Percentiles rank a stretch among this genome's conserved stretches.
Conservation (phyloP, 2,888 invertebrate genomes). For the Zelleria hepariella region DNA sequence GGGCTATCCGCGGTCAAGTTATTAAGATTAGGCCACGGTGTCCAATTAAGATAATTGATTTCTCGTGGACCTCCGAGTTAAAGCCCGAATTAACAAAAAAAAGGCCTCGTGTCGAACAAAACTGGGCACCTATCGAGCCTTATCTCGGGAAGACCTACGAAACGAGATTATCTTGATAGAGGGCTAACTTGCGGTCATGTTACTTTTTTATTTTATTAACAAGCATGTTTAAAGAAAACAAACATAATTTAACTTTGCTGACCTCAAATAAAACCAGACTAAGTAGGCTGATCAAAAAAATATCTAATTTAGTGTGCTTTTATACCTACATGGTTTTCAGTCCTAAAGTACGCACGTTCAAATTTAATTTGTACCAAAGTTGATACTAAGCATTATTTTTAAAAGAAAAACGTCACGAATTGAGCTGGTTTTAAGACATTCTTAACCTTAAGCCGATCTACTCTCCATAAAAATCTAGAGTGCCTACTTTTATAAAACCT, state of each 20-base stretch:
- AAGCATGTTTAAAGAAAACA: neutral
- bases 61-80: constrained; percentile 39
- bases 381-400: neutral
- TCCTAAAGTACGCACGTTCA: neutral
- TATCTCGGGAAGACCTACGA: constrained; percentile 3
- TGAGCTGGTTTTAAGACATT: neutral
- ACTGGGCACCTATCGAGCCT: neutral
- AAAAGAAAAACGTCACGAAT: neutral
- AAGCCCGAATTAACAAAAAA: constrained; percentile 8
- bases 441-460: neutral
- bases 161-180: neutral
- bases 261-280: neutral
- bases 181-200: neutral
- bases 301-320: neutral
- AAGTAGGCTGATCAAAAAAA: neutral
- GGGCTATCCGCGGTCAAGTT: constrained; percentile 15
- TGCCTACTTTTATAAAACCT: neutral
- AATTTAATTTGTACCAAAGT: neutral
- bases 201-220: neutral
- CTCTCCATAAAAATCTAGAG: neutral
- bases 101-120: neutral
- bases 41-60: constrained; percentile 69
- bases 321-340: neutral
- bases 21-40: constrained; percentile 49
- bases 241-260: neutral